phyloP scores from a whole-genome alignment of 2,888 invertebrate genomes.

The Amblyteles armatorius region DNA sequence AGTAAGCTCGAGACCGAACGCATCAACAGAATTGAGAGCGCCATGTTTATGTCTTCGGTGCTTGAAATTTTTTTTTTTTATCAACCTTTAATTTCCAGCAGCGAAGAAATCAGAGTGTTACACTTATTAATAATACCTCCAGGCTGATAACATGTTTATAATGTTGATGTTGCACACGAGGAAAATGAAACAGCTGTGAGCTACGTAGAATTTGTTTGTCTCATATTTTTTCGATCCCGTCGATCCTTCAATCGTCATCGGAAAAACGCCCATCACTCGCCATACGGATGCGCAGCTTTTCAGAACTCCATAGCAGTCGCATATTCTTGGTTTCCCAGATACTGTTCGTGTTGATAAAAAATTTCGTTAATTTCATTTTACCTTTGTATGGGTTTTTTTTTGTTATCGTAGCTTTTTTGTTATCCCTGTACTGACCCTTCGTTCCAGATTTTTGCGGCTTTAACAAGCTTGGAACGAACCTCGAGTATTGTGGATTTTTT shows the following conservation, averaged over 20 bases:
- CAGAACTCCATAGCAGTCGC: slow-evolving; percentile 52
- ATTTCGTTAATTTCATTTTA: neutral
- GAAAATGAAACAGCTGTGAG: slow-evolving; percentile 15
- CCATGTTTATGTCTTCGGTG: no score
- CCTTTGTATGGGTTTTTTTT: neutral
- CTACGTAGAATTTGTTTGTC: slow-evolving; percentile 43
- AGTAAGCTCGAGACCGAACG: slow-evolving; percentile 1
- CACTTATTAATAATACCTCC: neutral
- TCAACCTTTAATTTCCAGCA: neutral
- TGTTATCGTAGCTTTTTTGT: neutral
- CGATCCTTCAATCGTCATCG: slow-evolving; percentile 36
- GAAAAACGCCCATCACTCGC: slow-evolving; percentile 61
- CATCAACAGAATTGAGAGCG: no score
- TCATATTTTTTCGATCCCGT: slow-evolving; percentile 41
- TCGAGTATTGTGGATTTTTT: neutral
- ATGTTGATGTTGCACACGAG: neutral
- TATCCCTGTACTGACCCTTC: neutral
- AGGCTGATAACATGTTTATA: neutral
- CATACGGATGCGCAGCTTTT: slow-evolving; percentile 58
- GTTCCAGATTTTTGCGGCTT: neutral
- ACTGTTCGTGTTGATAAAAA: neutral
- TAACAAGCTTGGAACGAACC: neutral
- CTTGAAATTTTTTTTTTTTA: neutral
- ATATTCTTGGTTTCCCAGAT: slow-evolving; percentile 12
- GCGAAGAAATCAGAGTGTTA: neutral